phyloP scores from a whole-genome alignment of 2,888 invertebrate genomes.

The Merodon equestris region DNA sequence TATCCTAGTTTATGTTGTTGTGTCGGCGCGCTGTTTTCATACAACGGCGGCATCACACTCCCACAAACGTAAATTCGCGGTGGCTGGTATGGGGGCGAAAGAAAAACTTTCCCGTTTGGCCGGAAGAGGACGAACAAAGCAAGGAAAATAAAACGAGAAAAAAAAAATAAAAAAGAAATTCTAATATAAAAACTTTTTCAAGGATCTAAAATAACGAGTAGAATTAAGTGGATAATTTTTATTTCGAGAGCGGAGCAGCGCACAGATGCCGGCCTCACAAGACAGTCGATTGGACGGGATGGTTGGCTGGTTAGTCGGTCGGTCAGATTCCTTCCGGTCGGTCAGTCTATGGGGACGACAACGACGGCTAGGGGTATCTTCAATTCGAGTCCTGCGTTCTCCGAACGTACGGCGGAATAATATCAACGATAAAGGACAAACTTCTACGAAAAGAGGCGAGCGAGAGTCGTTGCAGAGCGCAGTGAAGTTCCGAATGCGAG shows the following conservation, averaged over 20 bases:
- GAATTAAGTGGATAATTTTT: constrained; percentile 71
- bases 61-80: not conserved
- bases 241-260: constrained; percentile 66
- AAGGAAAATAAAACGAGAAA: constrained; percentile 1
- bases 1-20: constrained; percentile 55
- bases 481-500: constrained; percentile 52
- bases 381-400: constrained; percentile 5
- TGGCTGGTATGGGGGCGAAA: constrained; percentile 20
- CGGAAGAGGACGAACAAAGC: constrained; percentile 13
- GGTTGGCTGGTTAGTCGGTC: constrained; percentile 1
- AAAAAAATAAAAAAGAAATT: constrained; percentile 45
- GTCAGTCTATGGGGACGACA: constrained; percentile 30
- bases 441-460: constrained; percentile 37
- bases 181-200: constrained; percentile 69
- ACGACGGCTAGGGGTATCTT: not conserved
- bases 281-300: constrained; percentile 28
- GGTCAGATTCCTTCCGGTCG: constrained; percentile 36
- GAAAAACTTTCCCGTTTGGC: constrained; percentile 55
- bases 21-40: not conserved
- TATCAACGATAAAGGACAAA: constrained; percentile 61
- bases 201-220: constrained; percentile 70
- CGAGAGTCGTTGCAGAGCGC: constrained; percentile 29
- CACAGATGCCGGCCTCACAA: constrained; percentile 54
- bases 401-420: constrained; percentile 48
- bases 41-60: constrained; percentile 9